Evolutionary conservation across 2,888 invertebrate species (phyloP).

Genomic region (Tetragonisca angustula): DNA sequence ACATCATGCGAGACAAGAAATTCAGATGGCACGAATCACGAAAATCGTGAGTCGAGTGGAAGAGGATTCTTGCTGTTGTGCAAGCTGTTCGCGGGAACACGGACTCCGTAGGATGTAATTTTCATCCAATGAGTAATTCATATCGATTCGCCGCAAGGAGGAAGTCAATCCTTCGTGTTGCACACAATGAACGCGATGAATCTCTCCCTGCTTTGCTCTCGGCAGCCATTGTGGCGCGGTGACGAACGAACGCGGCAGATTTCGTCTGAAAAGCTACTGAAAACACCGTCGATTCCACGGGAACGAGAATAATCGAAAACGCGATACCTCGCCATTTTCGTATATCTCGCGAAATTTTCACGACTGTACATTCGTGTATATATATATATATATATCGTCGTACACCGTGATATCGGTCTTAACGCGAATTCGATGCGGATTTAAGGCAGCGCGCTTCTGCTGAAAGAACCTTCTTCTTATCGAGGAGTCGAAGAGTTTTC

Average conservation of each 20-base stretch:
- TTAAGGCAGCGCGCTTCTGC: slow-evolving; percentile 29
- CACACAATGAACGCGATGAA: slow-evolving; percentile 22
- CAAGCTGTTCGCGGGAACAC: slow-evolving; percentile 16
- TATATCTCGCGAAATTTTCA: slow-evolving; percentile 33
- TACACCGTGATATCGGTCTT: slow-evolving; percentile 40
- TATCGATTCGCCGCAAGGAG: slow-evolving; percentile 33
- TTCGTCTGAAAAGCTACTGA: slow-evolving; percentile 47
- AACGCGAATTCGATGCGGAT: slow-evolving; percentile 62
- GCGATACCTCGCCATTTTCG: background rate
- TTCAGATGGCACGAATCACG: slow-evolving; percentile 2
- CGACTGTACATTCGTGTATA: slow-evolving; percentile 2
- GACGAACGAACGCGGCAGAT: slow-evolving; percentile 48
- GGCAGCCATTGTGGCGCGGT: slow-evolving; percentile 24
- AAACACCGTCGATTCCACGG: slow-evolving; percentile 29
- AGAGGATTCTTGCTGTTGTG: slow-evolving; percentile 30
- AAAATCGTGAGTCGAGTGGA: slow-evolving; percentile 9
- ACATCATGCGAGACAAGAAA: background rate
- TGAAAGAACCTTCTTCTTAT: slow-evolving; percentile 43
- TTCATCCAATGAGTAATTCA: slow-evolving; percentile 60
- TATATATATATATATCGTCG: background rate
- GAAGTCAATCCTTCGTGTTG: slow-evolving; percentile 30
- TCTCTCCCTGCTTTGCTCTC: background rate
- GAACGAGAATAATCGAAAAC: slow-evolving; percentile 42
- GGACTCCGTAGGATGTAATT: slow-evolving; percentile 50
- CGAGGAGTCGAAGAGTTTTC: slow-evolving; percentile 17